phyloP scores from a whole-genome alignment of 1,140 invertebrate species.

The Drosophila punjabiensis region DNA sequence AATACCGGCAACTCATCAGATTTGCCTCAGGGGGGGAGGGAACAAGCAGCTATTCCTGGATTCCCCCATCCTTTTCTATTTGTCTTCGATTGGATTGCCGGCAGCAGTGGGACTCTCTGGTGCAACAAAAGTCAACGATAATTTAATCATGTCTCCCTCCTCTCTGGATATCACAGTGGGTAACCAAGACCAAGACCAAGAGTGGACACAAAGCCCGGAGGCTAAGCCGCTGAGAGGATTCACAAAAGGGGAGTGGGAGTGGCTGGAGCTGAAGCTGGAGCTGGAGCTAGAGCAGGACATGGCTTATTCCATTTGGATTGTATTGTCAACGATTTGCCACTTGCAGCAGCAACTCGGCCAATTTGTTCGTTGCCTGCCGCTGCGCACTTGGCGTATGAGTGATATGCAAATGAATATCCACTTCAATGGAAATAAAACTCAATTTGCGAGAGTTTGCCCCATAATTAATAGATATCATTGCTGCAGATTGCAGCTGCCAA shows the following conservation, averaged over 20 bases:
- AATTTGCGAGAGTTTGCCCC: constrained; percentile 46
- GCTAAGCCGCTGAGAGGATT: constrained; percentile 37
- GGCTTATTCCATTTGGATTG: constrained; percentile 39
- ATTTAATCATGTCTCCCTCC: constrained; percentile 46
- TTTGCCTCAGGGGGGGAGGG: constrained; percentile 3
- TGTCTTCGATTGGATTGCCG: constrained; percentile 42
- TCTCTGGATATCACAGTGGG: constrained; percentile 21
- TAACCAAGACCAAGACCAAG: constrained; percentile 15
- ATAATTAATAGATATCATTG: constrained; percentile 58
- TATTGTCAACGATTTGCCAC: constrained; percentile 45
- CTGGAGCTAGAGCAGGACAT: background rate
- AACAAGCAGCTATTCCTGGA: background rate
- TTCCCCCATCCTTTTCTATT: constrained; percentile 14
- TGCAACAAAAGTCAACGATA: constrained; percentile 55
- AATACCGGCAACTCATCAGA: constrained; percentile 35
- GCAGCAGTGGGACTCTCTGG: constrained; percentile 9
- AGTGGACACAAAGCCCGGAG: constrained; percentile 34
- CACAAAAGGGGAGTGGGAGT: background rate
- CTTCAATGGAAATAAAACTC: constrained; percentile 48
- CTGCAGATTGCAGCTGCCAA: constrained; percentile 40
- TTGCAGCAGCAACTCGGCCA: constrained; percentile 31
- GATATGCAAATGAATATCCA: constrained; percentile 52
- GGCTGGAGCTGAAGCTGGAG: no score
- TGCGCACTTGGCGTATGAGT: constrained; percentile 49
- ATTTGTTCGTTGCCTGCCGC: constrained; percentile 22